Conservation (phyloP, 2,888 invertebrate genomes). For the Drosophila heteroneura region DNA sequence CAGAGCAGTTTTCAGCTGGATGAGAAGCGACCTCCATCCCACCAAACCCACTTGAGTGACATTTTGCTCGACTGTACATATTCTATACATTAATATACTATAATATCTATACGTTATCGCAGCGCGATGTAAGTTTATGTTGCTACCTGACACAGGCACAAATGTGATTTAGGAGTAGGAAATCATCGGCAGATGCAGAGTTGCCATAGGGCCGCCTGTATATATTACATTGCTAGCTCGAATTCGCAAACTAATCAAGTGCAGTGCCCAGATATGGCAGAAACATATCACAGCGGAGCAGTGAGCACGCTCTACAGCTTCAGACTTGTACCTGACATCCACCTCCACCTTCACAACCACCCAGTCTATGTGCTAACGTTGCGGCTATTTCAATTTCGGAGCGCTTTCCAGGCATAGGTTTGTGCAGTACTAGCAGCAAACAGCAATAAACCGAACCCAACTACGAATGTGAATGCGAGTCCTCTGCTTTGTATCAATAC, state of each 20-base stretch:
- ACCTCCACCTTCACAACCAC: not conserved
- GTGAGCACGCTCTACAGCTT: conserved; percentile 5
- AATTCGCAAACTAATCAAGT: conserved; percentile 70
- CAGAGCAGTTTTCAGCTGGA: not conserved
- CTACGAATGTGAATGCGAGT: conserved; percentile 25
- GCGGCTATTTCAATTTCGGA: conserved; percentile 48
- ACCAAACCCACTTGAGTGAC: not conserved
- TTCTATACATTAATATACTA: not conserved
- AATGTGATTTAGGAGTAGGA: not conserved
- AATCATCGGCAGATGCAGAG: conserved; percentile 4
- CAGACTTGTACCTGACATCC: not conserved
- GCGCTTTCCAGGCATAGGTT: conserved; percentile 33
- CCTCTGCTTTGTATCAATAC: conserved; percentile 43
- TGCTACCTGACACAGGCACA: not conserved
- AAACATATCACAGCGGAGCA: conserved; percentile 5
- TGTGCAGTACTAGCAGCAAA: conserved; percentile 34
- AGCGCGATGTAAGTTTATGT: not conserved
- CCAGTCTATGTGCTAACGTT: conserved; percentile 29
- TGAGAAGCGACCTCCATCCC: not conserved
- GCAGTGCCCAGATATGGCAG: conserved; percentile 48
- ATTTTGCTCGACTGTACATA: not conserved
- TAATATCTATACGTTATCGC: not conserved
- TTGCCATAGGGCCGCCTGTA: conserved; percentile 16
- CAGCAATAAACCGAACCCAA: conserved; percentile 47
- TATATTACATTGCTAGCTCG: conserved; percentile 50